Base-by-base conservation (phyloP, 2,888 invertebrate species). In the Dryobotodes eremita region DNA sequence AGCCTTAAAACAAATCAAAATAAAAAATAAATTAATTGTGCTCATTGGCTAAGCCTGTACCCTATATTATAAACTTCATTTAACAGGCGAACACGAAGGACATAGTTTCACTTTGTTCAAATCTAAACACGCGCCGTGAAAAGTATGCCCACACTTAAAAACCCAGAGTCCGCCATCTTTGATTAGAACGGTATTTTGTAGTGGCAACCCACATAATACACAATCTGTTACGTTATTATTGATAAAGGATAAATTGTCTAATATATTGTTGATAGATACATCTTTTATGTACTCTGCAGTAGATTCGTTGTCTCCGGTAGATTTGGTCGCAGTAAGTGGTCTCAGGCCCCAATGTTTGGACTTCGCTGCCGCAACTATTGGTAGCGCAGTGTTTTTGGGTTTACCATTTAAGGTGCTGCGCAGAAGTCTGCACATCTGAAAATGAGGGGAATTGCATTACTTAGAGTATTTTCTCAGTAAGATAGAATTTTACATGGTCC, bases 101-200 rank as follows among this genome's bases (percentile, higher is more conserved):
- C 97, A 97, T 55, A 97, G 84, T 85, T 95, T 97, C 68, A 97
- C 91, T 92, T 96, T 97, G 88, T 97, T 97, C 85, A 97, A 95
- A 88, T 97, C 96, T 89, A 97, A 95, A 91, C 97, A 97, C 10
- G 97, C 97, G 0, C 97, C 97, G 73, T 98, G 98, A 91, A 97
- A 98, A 75, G 97, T 97, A 89, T 98, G 98, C 69, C 97, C 97
- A 90, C 98, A 98, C 75, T 96, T 96, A 92, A 97, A 98, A 70
- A 97, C 97, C 94, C 97, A 97, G 5, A 98, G 91, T 23, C 98
- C 98, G 88, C 97, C 97, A 92, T 97, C 97, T 91, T 97, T 95
- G 50, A 98, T 95, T 66, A 98, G 90, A 71, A 97, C 96, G 75
- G 97, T 96, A 83, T 97, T 97, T 87, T 97, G 95, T 65, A 98